Percentiles rank a stretch among this genome's conserved stretches.
Conservation (phyloP, 1,140 invertebrate species). For the Drosophila teissieri region DNA sequence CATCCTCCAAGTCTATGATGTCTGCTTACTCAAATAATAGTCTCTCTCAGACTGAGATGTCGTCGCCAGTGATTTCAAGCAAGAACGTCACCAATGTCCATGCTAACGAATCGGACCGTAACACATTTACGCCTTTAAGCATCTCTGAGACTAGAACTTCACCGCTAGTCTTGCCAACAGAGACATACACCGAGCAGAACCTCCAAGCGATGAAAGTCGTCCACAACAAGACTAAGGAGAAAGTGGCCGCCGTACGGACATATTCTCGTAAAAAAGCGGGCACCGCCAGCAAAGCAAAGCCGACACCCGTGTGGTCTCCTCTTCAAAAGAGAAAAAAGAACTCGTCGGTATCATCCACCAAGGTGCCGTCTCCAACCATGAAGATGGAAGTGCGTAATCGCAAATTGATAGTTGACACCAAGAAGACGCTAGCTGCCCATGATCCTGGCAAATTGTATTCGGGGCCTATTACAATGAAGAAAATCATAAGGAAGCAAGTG, state of each 20-base stretch:
- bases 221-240: not conserved
- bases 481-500: slow-evolving; percentile 45
- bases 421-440: slow-evolving; percentile 25
- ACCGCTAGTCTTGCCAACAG: no score
- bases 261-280: slow-evolving; percentile 50
- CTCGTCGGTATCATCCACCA: slow-evolving; percentile 40
- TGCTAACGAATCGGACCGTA: not conserved
- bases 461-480: slow-evolving; percentile 22
- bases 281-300: slow-evolving; percentile 1
- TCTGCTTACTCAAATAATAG: not conserved
- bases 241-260: slow-evolving; percentile 45
- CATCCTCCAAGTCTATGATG: not conserved
- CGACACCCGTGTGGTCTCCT: slow-evolving; percentile 46
- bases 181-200: no score
- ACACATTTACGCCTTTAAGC: slow-evolving; percentile 5
- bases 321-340: slow-evolving; percentile 44
- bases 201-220: no score
- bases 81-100: not conserved
- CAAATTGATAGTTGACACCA: slow-evolving; percentile 58
- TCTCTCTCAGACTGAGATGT: not conserved
- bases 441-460: slow-evolving; percentile 1
- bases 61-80: not conserved
- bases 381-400: slow-evolving; percentile 52
- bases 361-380: slow-evolving; percentile 46
- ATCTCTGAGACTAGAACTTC: no score